Conservation (phyloP, 2,797 vertebrate genomes). For the Hipposideros larvatus region DNA sequence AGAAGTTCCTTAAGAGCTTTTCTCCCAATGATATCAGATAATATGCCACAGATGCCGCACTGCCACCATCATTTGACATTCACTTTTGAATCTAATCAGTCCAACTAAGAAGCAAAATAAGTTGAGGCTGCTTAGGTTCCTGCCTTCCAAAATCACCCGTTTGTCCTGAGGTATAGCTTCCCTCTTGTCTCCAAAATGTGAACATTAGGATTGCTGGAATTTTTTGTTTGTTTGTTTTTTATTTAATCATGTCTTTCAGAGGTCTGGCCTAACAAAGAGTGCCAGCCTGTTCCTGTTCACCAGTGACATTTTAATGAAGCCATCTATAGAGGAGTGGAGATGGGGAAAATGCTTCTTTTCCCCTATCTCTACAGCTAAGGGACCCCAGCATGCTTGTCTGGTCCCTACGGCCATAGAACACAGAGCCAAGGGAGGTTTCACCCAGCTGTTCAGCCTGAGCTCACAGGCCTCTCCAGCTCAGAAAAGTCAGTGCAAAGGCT, state of each 20-base stretch:
- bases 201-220: not conserved
- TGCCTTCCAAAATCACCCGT: not conserved
- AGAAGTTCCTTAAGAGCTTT: not conserved
- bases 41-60: not conserved
- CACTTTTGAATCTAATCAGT: not conserved
- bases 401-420: not conserved
- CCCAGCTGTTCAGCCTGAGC: slow-evolving; percentile 71
- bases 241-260: slow-evolving; percentile 1
- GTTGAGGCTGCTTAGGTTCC: not conserved
- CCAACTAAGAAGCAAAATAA: not conserved
- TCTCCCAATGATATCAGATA: not conserved
- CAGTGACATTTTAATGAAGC: not conserved
- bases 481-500: slow-evolving; percentile 71
- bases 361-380: not conserved
- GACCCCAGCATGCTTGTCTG: not conserved
- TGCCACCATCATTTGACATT: not conserved
- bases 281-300: not conserved
- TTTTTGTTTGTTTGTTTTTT: not conserved
- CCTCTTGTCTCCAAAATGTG: not conserved
- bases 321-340: not conserved
- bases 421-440: not conserved
- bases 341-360: not conserved
- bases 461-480: not conserved
- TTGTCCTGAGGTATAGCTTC: not conserved
- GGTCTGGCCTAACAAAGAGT: not conserved